phyloP scores from a whole-genome alignment of 2,888 invertebrate genomes.

The Eumacrocentrus americanus region DNA sequence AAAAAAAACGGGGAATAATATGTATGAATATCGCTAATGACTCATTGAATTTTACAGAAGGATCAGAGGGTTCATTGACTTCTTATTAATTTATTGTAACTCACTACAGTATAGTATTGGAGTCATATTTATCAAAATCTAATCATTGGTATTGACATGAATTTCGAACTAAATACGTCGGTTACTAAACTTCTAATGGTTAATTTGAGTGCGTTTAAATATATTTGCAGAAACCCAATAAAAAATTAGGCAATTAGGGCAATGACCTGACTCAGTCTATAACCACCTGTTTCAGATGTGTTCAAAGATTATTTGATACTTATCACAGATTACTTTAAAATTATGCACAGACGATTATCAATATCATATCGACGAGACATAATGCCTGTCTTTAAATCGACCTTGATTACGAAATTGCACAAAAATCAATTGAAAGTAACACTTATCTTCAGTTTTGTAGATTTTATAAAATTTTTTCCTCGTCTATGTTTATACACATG shows the following conservation, averaged over 20 bases:
- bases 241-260: background rate
- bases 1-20: too few relatives aligned
- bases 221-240: background rate
- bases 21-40: too few relatives aligned
- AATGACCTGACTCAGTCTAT: background rate
- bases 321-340: conserved; percentile 11
- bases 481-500: conserved; percentile 1
- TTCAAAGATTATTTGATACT: background rate
- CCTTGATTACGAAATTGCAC: background rate
- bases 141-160: background rate
- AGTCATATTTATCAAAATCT: background rate
- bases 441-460: background rate
- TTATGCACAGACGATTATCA: conserved; percentile 19
- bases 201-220: background rate
- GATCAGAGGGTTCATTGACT: too few relatives aligned
- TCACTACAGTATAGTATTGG: too few relatives aligned
- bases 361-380: conserved; percentile 13
- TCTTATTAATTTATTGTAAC: too few relatives aligned
- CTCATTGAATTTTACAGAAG: too few relatives aligned
- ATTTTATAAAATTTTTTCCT: conserved; percentile 3
- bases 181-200: background rate
- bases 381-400: background rate
- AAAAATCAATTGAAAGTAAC: background rate
- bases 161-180: background rate
- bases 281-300: background rate